Base-by-base conservation (phyloP, 2,113 vertebrate genomes). In the Actinemys pallida region DNA sequence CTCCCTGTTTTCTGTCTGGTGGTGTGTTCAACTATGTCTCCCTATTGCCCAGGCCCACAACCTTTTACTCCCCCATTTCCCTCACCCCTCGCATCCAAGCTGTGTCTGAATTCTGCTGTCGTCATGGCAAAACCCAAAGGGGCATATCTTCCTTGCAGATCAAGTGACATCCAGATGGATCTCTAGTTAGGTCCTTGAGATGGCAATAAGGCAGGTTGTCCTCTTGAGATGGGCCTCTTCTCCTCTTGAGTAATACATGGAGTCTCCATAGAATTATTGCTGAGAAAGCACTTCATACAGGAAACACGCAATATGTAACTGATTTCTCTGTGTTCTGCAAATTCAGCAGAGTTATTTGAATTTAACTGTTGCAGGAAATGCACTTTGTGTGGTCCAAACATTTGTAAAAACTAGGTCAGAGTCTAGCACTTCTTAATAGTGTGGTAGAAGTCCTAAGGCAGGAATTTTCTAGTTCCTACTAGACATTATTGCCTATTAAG, bases 401-500 rank as follows among this genome's bases (percentile, higher is more conserved):
- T 81, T 92, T 95, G 10, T 54, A 95, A 87, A 96, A 94, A 57
- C 35, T 85, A 22, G 87, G 72, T 95, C 81, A 17, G 19, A 83
- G n/a, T 42, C 45, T 86, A 93, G 45, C 35, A 87, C 65, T 84
- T 92, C 62, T 72, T 86, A 85, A 84, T 22, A 14, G 53, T 72
- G 17, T 0, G 0, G 20, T 6, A 86, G 86, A 89, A 91, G 56
- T 95, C 95, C 96, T 96, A 93, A 35, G 89, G 81, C 72, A 83
- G 92, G 79, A 97, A 93, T 93, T 84, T 97, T 95, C 85, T 89
- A 47, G 83, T 90, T 20, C 78, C 62, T 95, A 25, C 52, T 82
- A 97, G 92, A 90, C 50, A 88, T 59, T 91, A 10, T 87, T 83
- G 86, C 53, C 83, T 95, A 90, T 96, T 96, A 95, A 88, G 87